phyloP scores from a whole-genome alignment of 1,140 invertebrate genomes.

The Ridgeia piscesae region DNA sequence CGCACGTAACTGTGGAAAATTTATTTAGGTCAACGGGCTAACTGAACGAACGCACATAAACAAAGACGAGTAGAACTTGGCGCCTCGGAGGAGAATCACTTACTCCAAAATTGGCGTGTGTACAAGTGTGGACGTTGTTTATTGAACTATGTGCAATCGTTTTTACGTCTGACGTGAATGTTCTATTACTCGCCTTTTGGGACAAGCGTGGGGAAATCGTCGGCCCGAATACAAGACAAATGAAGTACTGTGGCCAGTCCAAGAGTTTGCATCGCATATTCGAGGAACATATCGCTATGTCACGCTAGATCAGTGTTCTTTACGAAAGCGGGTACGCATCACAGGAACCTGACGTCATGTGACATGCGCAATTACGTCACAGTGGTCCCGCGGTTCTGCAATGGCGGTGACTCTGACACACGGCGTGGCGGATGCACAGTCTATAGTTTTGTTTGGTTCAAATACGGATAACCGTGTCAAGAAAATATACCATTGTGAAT shows the following conservation, averaged over 20 bases:
- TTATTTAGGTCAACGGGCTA: too few relatives aligned
- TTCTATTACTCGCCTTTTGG: not conserved
- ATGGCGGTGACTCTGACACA: slow-evolving; percentile 23
- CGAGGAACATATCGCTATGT: not conserved
- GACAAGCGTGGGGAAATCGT: not conserved
- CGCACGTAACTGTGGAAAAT: too few relatives aligned
- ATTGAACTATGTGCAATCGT: not conserved
- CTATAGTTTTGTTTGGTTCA: not conserved
- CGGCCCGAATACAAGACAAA: not conserved
- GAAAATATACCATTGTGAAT: not conserved
- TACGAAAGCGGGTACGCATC: not conserved
- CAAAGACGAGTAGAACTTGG: too few relatives aligned
- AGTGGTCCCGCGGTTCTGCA: slow-evolving; percentile 14
- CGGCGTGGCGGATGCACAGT: not conserved
- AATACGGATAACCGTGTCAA: not conserved
- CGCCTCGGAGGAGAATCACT: not conserved
- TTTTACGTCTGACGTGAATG: not conserved
- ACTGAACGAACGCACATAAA: too few relatives aligned
- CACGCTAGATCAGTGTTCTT: not conserved
- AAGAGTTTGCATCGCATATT: not conserved
- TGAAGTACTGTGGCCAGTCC: not conserved
- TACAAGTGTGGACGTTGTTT: not conserved
- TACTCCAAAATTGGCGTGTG: not conserved
- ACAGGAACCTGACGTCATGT: slow-evolving; percentile 24
- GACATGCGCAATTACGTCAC: slow-evolving; percentile 20